Base-by-base conservation (phyloP, 1,140 invertebrate species). In the Wasmannia auropunctata region DNA sequence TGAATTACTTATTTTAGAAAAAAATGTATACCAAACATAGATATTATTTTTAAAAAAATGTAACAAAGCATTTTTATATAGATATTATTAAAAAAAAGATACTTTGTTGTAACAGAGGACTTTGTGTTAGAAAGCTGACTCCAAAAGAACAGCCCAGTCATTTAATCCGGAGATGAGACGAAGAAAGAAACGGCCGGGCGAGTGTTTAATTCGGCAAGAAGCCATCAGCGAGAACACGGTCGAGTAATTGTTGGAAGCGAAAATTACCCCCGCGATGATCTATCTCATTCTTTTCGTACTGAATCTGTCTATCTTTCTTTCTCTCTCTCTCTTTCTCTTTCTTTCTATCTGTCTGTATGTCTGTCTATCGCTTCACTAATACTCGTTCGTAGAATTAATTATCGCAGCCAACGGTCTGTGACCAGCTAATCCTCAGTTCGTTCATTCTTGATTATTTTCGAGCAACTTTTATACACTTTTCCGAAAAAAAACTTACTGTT, bases 301-400 rank as follows among this genome's bases (percentile, higher is more conserved):
- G 37, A 70, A 56, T 34, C 69, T 51, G 8, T 40, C 3, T 22
- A 2, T 19, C n/a, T 3, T 4, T 16, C 4, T 43, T 34, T 25
- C 16, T 60, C 58, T 74, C 46, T 43, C 28, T 56, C 34, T 14
- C 70, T 11, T 8, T 25, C 34, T 43, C 14, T 16, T 5, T 34
- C 34, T 40, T 19, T 54, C 65, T 46, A 11, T 4, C 14, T 46
- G 3, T 16, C 43, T 16, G 11, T 16, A 3, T 16, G 3, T 16
- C 3, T 46, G 7, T 22, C 49, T 79, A n/a, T 58, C 25, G n/a
- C n/a, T 70, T 43, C 70, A 54, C 62, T 86, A 86, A 91, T 86
- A 91, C 85, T 87, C 76, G 56, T 60, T 87, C 90, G 91, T 76
- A 56, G 85, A 91, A 91, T 91, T 91, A 91, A 91, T 91, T 91